Base-by-base conservation (phyloP, 2,888 invertebrate species). In the Drosophila mayaguana region DNA sequence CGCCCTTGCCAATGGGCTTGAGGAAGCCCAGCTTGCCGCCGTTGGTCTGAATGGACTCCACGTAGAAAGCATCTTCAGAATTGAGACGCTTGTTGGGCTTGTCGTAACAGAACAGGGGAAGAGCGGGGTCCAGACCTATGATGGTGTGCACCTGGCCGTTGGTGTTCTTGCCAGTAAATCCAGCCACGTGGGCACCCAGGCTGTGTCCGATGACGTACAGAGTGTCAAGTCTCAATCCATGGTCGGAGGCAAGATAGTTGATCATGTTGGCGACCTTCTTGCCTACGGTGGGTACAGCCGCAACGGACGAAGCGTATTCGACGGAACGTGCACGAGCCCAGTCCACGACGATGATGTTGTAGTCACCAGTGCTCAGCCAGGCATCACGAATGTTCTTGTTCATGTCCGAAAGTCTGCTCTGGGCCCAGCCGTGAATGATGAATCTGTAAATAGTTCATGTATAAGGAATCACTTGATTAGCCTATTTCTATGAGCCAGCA, bases 261-360 rank as follows among this genome's bases (percentile, higher is more conserved):
- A 28, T 28, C 28, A 28, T 28, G 28, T 28, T 28, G 28, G 28
- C 28, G 28, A 28, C 28, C 28, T 28, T 7, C 7, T 28, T 28
- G 7, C 28, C 28, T 7, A 28, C 28, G 28, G 28, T 28, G 28
- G 28, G 1, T 6, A 28, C 28, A 28, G 28, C 28, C 28, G 4
- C 7, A 28, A 7, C 28, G 28, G 28, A 6, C 1, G 1, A 1
- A 7, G 7, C 1, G 93, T 94, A 91, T 95, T 67, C 94, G 72
- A 94, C 94, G 7, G n/a, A n/a, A n/a, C 87, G 84, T 1, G 95
- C 94, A 7, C 94, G 94, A 1, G 92, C 93, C 95, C 95, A 95
- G 80, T 95, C 95, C 5, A 95, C 94, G 3, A 94, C 93, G 60
- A 95, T 94, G 43, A 95, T 93, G 78, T 95, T 95, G 69, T 93